phyloP scores from a whole-genome alignment of 2,888 invertebrate species.

The Portevinia maculata region DNA sequence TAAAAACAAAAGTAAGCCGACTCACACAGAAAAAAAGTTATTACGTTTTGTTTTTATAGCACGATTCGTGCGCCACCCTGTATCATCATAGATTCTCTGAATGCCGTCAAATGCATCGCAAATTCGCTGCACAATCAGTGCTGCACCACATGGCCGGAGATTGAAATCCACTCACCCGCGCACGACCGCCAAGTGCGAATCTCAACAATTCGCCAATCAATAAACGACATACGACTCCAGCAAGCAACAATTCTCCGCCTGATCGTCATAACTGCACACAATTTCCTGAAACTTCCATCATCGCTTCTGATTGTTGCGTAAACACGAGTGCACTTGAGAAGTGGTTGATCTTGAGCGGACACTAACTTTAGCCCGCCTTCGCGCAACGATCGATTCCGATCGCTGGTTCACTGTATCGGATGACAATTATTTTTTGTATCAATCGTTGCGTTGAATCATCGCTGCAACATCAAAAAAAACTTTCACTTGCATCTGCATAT shows the following conservation, averaged over 20 bases:
- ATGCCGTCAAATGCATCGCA: constrained; percentile 37
- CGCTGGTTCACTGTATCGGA: constrained; percentile 37
- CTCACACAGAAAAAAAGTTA: too few species aligned
- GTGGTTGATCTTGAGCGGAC: constrained; percentile 66
- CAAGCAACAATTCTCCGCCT: background rate
- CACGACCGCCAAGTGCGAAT: constrained; percentile 32
- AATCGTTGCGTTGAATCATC: constrained; percentile 11
- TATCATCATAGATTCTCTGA: constrained; percentile 51
- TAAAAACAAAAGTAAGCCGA: too few species aligned
- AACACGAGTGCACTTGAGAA: constrained; percentile 63
- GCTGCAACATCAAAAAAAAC: constrained; percentile 56
- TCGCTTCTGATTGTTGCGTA: constrained; percentile 51
- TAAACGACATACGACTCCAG: constrained; percentile 42
- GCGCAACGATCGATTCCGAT: constrained; percentile 46
- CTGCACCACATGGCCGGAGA: constrained; percentile 21
- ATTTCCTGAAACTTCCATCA: constrained; percentile 62
- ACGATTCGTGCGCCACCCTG: too few species aligned
- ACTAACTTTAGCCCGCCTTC: constrained; percentile 32
- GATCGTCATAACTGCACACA: constrained; percentile 54
- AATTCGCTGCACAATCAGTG: constrained; percentile 21
- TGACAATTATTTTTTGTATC: constrained; percentile 63
- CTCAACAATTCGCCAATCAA: constrained; percentile 52
- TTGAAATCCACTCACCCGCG: background rate
- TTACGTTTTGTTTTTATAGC: too few species aligned
- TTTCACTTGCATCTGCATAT: constrained; percentile 59